Conservation (phyloP, 2,888 invertebrate genomes). For the Ypsolopha scabrella region DNA sequence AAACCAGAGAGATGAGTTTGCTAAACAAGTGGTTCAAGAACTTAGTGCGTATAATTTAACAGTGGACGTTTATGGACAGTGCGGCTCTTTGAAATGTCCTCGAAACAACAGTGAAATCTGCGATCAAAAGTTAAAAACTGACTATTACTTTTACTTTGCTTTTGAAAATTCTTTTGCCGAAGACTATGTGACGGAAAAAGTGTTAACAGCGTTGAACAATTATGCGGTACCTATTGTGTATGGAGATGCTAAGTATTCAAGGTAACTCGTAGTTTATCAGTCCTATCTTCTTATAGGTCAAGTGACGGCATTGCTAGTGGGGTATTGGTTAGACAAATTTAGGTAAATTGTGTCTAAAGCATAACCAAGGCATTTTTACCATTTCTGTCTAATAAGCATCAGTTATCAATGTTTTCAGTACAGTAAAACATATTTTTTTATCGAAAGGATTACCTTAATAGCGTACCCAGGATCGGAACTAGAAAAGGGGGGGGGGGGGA, state of each 20-base stretch:
- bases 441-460: too few relatives aligned
- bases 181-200: conserved; percentile 16
- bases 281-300: not conserved
- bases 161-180: conserved; percentile 14
- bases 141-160: conserved; percentile 15
- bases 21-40: conserved; percentile 1
- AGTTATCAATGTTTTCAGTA: too few relatives aligned
- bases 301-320: not conserved
- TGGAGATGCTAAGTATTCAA: conserved; percentile 66
- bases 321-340: not conserved
- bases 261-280: conserved; percentile 7
- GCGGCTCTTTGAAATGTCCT: conserved; percentile 7
- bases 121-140: conserved; percentile 6
- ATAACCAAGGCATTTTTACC: not conserved
- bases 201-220: conserved; percentile 36
- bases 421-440: too few relatives aligned
- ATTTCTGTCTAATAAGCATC: not conserved
- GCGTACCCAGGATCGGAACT: too few relatives aligned
- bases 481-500: too few relatives aligned
- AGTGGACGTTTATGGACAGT: conserved; percentile 11
- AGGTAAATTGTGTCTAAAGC: not conserved
- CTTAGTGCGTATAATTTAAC: conserved; percentile 6
- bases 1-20: conserved; percentile 4
- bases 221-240: conserved; percentile 70
- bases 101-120: conserved; percentile 6